Evolutionary conservation across 2,113 vertebrate genomes (phyloP), one percentile per base, ranked within the genome.

Genomic region (Tragelaphus strepsiceros): DNA sequence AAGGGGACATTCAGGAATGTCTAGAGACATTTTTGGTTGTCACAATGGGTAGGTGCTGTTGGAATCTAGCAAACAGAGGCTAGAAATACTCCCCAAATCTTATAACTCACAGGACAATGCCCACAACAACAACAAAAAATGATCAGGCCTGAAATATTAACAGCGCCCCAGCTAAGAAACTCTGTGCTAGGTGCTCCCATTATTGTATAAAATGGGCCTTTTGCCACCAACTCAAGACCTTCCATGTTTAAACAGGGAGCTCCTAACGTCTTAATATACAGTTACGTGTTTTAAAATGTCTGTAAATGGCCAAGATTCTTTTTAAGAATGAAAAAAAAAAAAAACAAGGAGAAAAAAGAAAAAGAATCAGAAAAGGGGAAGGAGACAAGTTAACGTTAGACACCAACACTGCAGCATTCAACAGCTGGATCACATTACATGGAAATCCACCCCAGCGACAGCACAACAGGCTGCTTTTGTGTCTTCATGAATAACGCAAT

Each of bases 401-500:
- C 98, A 96, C 10, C 91, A 62, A 92, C 98, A 88, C 77, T 30
- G 17, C 78, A 2, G 96, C 90, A 28, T 97, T 98, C 97, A 97
- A 89, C 95, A 97, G 88, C 67, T 90, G 96, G 96, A 97, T 98
- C 95, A 35, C 15, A 2, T 98, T 98, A 94, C 78, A 1, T 21
- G 71, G 95, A 96, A 98, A 98, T 89, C 89, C 97, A 94, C 14
- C 78, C 53, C 54, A 83, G 90, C 56, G 88, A 96, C 91, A 88
- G 96, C 53, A 71, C 28, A 90, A 91, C 87, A 97, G 83, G 89
- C 94, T 96, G 89, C 56, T 97, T 96, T 92, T 92, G 91, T 96
- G 94, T 98, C 92, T 90, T 93, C 82, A n/a, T 28, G 87, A 97
- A 95, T 98, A 97, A 96, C 88, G 19, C 97, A 83, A 64, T 61